A percentile compares a stretch with the other conserved stretches of the same genome.
phyloP scores from a whole-genome alignment of 2,113 vertebrate genomes.

The Rhea americana region DNA sequence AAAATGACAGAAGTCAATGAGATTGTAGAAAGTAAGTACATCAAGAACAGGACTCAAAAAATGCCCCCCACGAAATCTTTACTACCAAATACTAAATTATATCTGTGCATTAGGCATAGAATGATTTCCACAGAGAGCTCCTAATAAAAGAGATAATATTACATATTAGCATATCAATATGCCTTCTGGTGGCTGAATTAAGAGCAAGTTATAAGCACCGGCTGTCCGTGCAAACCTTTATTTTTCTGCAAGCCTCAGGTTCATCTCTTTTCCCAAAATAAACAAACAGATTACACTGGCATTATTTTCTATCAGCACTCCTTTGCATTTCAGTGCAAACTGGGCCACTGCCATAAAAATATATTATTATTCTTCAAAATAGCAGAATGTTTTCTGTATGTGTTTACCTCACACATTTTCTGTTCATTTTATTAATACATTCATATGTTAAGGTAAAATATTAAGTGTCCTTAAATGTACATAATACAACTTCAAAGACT shows the following conservation, averaged over 20 bases:
- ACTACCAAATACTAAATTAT: background rate
- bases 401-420: conserved; percentile 59
- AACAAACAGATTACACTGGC: conserved; percentile 23
- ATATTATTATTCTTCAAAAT: conserved; percentile 35
- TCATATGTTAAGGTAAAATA: conserved; percentile 11
- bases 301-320: background rate
- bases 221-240: background rate
- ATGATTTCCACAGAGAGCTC: background rate
- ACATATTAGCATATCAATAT: background rate
- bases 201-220: background rate
- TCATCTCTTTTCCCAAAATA: background rate
- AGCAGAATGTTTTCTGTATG: conserved; percentile 64
- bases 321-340: conserved; percentile 10
- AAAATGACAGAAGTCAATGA: background rate
- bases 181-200: background rate
- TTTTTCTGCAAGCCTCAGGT: background rate
- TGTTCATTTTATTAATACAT: conserved; percentile 47
- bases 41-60: background rate
- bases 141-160: background rate
- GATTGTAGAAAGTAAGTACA: background rate
- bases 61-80: accelerated
- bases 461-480: background rate
- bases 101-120: background rate
- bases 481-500: background rate
- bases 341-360: background rate